These are phyloP conservation scores for Bellardia pandia DNA, from an alignment of 2,888 invertebrate species.

Conservation along the genomic window DNA sequence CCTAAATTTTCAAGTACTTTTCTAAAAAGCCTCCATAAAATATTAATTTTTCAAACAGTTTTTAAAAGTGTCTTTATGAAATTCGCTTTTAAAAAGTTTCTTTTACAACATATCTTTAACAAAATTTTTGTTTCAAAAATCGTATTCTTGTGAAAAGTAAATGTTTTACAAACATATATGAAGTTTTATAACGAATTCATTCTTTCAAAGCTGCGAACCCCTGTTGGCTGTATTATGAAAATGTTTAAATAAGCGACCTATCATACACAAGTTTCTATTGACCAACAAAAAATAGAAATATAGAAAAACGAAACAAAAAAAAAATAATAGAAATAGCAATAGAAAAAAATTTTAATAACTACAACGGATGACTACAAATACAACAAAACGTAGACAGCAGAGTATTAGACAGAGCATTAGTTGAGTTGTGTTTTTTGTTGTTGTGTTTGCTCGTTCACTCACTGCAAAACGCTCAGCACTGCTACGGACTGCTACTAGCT, in stretches of 20 bases:
- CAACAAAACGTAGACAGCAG: conserved; percentile 43
- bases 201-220: conserved; percentile 5
- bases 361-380: conserved; percentile 33
- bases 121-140: too few relatives aligned
- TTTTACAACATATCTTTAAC: too few relatives aligned
- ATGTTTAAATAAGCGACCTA: conserved; percentile 73
- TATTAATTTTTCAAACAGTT: too few relatives aligned
- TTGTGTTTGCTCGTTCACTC: background rate
- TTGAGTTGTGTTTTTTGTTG: conserved; percentile 29
- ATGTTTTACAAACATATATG: too few relatives aligned
- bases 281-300: conserved; percentile 65
- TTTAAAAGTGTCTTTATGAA: too few relatives aligned
- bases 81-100: too few relatives aligned
- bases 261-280: conserved; percentile 74
- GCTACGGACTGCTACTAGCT: background rate
- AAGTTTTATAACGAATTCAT: conserved; percentile 21
- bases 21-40: too few relatives aligned
- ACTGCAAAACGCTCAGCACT: conserved; percentile 29
- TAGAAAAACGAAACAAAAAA: conserved; percentile 32
- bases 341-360: conserved; percentile 13
- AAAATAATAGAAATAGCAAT: conserved; percentile 8
- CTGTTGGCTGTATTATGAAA: conserved; percentile 46
- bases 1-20: too few relatives aligned
- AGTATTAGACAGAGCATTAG: conserved; percentile 37
- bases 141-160: too few relatives aligned